phyloP scores from a whole-genome alignment of 2,888 invertebrate genomes.

The Rotaria magnacalcarata region DNA sequence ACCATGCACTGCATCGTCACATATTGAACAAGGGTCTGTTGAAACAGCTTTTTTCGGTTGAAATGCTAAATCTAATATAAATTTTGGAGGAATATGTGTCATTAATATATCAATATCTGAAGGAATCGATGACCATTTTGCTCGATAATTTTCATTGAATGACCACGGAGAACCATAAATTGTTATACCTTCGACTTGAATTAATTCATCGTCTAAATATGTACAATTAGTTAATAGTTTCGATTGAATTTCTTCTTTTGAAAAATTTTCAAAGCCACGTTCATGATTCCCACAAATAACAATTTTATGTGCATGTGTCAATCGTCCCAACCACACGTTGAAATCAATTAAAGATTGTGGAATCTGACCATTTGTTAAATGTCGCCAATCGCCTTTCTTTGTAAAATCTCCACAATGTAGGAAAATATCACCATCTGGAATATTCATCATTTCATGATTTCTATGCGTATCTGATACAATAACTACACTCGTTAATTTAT shows the following conservation, averaged over 20 bases:
- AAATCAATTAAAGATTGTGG: not conserved
- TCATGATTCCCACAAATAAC: slow-evolving; percentile 83
- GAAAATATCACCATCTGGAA: not conserved
- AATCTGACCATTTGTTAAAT: not conserved
- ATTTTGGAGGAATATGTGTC: slow-evolving; percentile 58
- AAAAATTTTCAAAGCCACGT: slow-evolving; percentile 55
- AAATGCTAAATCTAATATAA: not conserved
- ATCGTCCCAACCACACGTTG: not conserved
- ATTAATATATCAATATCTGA: slow-evolving; percentile 71
- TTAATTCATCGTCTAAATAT: slow-evolving; percentile 38
- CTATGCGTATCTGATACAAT: not conserved
- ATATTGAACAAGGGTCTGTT: not conserved
- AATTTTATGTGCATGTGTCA: slow-evolving; percentile 63
- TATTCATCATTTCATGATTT: not conserved
- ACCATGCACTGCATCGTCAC: not conserved
- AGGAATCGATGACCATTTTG: slow-evolving; percentile 71
- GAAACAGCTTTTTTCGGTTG: not conserved
- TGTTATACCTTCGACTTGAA: slow-evolving; percentile 42
- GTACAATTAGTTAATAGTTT: slow-evolving; percentile 33
- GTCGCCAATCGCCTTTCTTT: not conserved
- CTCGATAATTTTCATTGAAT: slow-evolving; percentile 53
- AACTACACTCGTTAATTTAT: not conserved
- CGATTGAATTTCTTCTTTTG: not conserved
- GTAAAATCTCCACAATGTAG: not conserved
- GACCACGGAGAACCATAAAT: slow-evolving; percentile 43